Evolutionary conservation across 2,797 vertebrate genomes (phyloP).

Genomic region (Anguilla megastoma): DNA sequence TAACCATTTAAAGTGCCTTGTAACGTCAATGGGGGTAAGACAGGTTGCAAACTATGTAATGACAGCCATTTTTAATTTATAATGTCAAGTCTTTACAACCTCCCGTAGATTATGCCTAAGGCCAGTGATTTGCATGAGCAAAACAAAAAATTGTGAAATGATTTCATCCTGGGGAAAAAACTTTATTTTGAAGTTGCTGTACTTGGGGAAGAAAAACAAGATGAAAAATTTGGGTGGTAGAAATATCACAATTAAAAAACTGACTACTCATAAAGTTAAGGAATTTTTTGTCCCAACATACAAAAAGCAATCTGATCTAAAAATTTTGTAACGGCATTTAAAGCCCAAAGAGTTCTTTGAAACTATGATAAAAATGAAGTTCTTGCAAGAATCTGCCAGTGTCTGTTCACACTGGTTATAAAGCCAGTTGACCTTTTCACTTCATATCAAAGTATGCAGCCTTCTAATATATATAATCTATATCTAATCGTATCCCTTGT

Average conservation of each 20-base stretch:
- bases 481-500: too few relatives aligned
- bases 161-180: not conserved
- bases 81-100: conserved; percentile 5
- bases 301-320: not conserved
- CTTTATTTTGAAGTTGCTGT: conserved; percentile 7
- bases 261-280: not conserved
- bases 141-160: conserved; percentile 2
- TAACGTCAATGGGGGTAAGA: not conserved
- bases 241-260: not conserved
- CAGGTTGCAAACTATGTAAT: not conserved
- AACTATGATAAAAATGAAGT: not conserved
- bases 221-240: not conserved
- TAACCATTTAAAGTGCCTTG: not conserved
- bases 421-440: not conserved
- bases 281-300: not conserved
- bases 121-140: conserved; percentile 20
- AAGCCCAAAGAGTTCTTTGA: too few relatives aligned
- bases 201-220: not conserved
- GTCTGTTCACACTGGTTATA: not conserved
- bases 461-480: too few relatives aligned
- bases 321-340: not conserved
- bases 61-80: not conserved
- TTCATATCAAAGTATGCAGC: not conserved
- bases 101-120: not conserved
- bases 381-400: too few relatives aligned